These are phyloP conservation scores for Gortyna flavago DNA, from an alignment of 2,888 invertebrate genomes.

Conservation along the genomic window DNA sequence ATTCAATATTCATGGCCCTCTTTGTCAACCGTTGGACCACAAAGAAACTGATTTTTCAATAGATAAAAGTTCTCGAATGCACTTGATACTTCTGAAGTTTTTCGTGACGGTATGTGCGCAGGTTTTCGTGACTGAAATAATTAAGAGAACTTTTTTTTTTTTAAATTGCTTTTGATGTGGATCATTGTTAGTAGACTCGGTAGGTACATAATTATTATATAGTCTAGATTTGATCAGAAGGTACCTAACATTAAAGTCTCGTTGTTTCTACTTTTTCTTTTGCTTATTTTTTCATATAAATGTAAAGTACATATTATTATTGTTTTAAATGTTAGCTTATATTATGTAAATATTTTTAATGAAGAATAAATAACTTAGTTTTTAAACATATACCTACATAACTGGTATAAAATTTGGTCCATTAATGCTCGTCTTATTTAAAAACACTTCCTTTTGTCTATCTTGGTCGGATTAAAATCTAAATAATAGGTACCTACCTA, in stretches of 20 bases:
- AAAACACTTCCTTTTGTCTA: not conserved
- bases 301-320: too few relatives aligned
- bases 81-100: conserved; percentile 35
- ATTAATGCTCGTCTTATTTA: not conserved
- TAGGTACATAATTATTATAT: not conserved
- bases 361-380: too few relatives aligned
- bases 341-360: too few relatives aligned
- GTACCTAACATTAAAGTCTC: not conserved
- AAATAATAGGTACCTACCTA: not conserved
- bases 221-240: too few relatives aligned
- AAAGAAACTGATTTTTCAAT: conserved; percentile 63
- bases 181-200: not conserved
- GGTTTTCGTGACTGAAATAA: not conserved
- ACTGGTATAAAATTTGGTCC: not conserved
- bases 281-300: too few relatives aligned
- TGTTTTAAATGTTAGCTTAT: too few relatives aligned
- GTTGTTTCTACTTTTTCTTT: too few relatives aligned
- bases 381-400: not conserved
- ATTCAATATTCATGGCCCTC: conserved; percentile 84
- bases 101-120: not conserved
- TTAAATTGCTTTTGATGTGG: not conserved
- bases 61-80: conserved; percentile 45
- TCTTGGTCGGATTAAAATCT: not conserved
- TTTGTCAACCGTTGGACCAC: conserved; percentile 69
- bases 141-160: not conserved